A percentile compares a stretch with the other conserved stretches of the same genome.
Evolutionary conservation across 2,888 invertebrate species (phyloP).

Genomic region (Ypsolopha scabrella): DNA sequence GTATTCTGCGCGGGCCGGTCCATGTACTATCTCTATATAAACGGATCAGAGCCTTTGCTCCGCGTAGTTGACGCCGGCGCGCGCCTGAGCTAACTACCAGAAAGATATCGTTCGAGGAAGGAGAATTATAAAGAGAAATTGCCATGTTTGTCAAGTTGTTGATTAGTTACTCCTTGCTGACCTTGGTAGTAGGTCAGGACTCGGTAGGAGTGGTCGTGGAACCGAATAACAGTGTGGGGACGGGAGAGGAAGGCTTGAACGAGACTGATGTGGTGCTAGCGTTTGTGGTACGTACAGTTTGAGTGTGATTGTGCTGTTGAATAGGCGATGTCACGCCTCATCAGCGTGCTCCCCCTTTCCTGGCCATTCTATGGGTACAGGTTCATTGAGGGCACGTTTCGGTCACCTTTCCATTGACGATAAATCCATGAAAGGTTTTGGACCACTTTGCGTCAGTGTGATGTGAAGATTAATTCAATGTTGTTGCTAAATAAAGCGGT

Average conservation of each 20-base stretch:
- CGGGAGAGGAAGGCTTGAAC: constrained; percentile 22
- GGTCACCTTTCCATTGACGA: no score
- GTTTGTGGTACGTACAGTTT: constrained; percentile 43
- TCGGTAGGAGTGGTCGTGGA: constrained; percentile 21
- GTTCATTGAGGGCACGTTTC: neutral
- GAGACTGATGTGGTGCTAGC: constrained; percentile 38
- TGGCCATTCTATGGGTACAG: neutral
- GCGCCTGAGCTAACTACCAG: constrained; percentile 39
- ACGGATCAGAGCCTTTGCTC: constrained; percentile 44
- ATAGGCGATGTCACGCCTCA: constrained; percentile 17
- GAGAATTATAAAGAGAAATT: neutral
- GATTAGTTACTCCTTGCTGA: constrained; percentile 17
- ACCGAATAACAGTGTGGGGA: constrained; percentile 18
- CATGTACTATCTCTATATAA: constrained; percentile 50
- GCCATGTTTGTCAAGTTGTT: constrained; percentile 21
- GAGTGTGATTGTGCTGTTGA: constrained; percentile 18
- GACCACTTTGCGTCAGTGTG: no score
- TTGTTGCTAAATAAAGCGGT: no score
- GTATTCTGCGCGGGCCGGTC: neutral
- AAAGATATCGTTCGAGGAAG: constrained; percentile 1
- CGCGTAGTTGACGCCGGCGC: constrained; percentile 55
- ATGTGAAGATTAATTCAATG: no score
- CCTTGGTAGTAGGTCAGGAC: constrained; percentile 17
- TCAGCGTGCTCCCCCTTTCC: constrained; percentile 14
- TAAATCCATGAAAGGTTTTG: no score